Evolutionary conservation across 2,888 invertebrate genomes (phyloP).

Genomic region (Xestia sexstrigata): DNA sequence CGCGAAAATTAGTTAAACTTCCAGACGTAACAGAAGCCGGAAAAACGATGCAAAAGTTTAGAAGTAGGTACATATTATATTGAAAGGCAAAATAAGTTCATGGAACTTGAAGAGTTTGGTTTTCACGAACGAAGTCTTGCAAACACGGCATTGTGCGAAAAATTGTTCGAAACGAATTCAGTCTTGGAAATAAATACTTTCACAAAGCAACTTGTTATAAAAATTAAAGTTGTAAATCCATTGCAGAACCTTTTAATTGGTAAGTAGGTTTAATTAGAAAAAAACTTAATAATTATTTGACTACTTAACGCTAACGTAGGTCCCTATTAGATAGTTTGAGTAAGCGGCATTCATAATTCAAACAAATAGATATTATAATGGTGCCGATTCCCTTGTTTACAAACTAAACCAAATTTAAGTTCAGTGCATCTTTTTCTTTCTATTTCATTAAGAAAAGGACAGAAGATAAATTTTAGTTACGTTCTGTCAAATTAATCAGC

Average conservation of each 20-base stretch:
- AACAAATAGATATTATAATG: neutral
- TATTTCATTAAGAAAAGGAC: no score
- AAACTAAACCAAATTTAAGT: no score
- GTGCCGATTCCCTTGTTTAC: no score
- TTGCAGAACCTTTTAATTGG: neutral
- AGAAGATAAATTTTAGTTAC: no score
- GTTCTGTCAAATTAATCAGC: no score
- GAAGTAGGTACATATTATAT: no score
- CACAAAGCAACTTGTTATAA: neutral
- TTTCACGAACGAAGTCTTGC: neutral
- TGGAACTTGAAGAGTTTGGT: neutral
- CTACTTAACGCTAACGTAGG: neutral
- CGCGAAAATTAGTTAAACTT: no score
- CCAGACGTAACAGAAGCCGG: neutral
- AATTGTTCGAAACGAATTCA: neutral
- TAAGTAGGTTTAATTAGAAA: neutral
- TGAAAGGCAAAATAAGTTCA: conserved; percentile 10
- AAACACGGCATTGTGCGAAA: neutral
- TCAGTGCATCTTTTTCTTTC: no score
- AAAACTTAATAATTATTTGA: no score
- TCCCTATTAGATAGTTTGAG: neutral
- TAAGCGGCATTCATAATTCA: neutral
- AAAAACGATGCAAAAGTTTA: neutral
- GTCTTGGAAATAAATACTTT: no score
- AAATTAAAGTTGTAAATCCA: neutral